phyloP scores from a whole-genome alignment of 1,140 invertebrate genomes.

The Drusus annulatus region DNA sequence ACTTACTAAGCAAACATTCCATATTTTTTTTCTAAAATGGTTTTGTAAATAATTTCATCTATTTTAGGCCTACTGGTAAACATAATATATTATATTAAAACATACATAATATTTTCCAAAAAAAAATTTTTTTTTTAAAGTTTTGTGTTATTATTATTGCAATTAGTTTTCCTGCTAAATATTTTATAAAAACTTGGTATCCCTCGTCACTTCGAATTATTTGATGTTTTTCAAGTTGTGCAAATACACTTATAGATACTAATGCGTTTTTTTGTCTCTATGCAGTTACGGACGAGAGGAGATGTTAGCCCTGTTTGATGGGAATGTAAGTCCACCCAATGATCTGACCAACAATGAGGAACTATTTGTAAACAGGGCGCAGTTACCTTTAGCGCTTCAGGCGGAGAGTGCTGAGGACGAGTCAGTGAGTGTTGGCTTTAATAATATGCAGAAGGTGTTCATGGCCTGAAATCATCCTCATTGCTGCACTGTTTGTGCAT shows the following conservation, averaged over 20 bases:
- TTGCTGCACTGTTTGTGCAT: not conserved
- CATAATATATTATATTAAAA: too few relatives aligned
- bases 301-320: conserved; percentile 48
- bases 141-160: not conserved
- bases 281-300: conserved; percentile 50
- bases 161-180: not conserved
- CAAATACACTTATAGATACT: not conserved
- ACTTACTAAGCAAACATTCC: too few relatives aligned
- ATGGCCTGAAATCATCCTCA: not conserved
- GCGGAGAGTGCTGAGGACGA: conserved; percentile 31
- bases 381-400: conserved; percentile 44
- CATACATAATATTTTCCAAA: too few relatives aligned
- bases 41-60: too few relatives aligned
- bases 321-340: conserved; percentile 32
- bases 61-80: too few relatives aligned
- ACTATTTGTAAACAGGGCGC: conserved; percentile 39
- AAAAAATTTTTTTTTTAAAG: not conserved
- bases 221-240: not conserved
- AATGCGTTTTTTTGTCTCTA: not conserved
- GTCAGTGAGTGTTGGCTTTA: conserved; percentile 16
- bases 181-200: not conserved
- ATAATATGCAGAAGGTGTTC: not conserved
- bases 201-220: not conserved
- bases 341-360: conserved; percentile 27
- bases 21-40: too few relatives aligned